Percentiles rank a stretch among this genome's conserved stretches.
These are phyloP conservation scores for Apostichopus parvimensis DNA, from an alignment of 35 echinoderm and acorn worm species.

Conservation along the genomic window DNA sequence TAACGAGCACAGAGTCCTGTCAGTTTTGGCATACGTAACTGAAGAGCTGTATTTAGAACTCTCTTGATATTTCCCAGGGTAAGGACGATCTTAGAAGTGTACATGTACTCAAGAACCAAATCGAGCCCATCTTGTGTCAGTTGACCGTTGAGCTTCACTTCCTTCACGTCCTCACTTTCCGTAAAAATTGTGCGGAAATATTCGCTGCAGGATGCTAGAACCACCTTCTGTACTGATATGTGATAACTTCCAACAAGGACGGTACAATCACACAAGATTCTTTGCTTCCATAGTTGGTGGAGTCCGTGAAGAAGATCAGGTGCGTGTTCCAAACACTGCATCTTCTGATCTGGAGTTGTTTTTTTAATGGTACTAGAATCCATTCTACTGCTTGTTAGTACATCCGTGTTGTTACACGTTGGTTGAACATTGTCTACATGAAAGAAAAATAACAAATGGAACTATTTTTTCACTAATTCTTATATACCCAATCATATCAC, in stretches of 20 bases:
- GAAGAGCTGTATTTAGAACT: constrained; percentile 66
- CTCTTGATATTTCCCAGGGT: constrained; percentile 80
- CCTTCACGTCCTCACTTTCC: constrained; percentile 70
- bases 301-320: constrained; percentile 69
- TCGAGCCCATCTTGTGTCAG: constrained; percentile 77
- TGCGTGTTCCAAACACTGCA: constrained; percentile 67
- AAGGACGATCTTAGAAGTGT: constrained; percentile 85
- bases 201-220: constrained; percentile 91
- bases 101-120: constrained; percentile 81
- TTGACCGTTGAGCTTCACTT: constrained; percentile 75
- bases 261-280: constrained; percentile 88
- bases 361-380: not conserved
- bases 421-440: too few relatives aligned
- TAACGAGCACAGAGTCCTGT: constrained; percentile 75
- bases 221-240: constrained; percentile 75
- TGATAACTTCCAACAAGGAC: constrained; percentile 75
- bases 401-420: not conserved
- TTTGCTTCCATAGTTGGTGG: constrained; percentile 62
- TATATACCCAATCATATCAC: too few relatives aligned
- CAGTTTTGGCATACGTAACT: constrained; percentile 69
- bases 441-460: too few relatives aligned
- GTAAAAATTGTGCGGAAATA: constrained; percentile 87
- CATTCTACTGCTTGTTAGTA: not conserved
- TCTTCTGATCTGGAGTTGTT: constrained; percentile 53
- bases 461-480: too few relatives aligned